Base-by-base conservation (phyloP, 2,113 vertebrate species). In the Mesoclemmys tuberculata region DNA sequence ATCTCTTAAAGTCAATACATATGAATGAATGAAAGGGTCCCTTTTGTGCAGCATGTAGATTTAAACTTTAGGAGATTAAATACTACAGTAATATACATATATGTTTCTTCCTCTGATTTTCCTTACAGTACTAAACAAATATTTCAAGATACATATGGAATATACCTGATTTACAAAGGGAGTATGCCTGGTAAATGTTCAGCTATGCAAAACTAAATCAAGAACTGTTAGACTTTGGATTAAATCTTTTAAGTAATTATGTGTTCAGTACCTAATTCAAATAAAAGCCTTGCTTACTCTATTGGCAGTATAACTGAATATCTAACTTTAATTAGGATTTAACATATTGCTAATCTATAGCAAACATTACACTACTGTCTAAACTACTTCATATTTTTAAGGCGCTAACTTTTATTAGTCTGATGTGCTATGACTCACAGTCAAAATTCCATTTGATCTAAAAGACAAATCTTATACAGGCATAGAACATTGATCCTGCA, bases 251-350 rank as follows among this genome's bases (percentile, higher is more conserved):
- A 75, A 44, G 16, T 46, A 89, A 82, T 2, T 80, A 12, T 21
- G 38, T 46, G 74, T 77, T 13, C 6, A 2, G 89, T 92, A 78
- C 5, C n/a, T 54, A 95, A 90, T n/a, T 1, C 9, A 80, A 44
- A 2, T n/a, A 1, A 2, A 6, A 61, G 9, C 11, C 44, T 24
- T 48, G 12, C 64, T 71, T 71, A 38, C 0, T 10, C 85, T 87
- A 38, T 5, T 1, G 85, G 38, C 82, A 31, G 68, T 91, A 38
- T 90, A 51, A 80, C 10, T 54, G 1, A 68, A 38, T 64, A 90
- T 49, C 10, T 78, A 35, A 83, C 78, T 93, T 93, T 79, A 86
- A 52, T 38, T 84, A 49, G 46, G 44, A 90, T 91, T 90, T 83
- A n/a, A 64, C 0, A 0, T 48, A n/a, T 11, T 84, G 44, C 19